These are phyloP conservation scores for Drosophila nr. perissopoda DNA, from an alignment of 2,888 invertebrate species.

Conservation along the genomic window DNA sequence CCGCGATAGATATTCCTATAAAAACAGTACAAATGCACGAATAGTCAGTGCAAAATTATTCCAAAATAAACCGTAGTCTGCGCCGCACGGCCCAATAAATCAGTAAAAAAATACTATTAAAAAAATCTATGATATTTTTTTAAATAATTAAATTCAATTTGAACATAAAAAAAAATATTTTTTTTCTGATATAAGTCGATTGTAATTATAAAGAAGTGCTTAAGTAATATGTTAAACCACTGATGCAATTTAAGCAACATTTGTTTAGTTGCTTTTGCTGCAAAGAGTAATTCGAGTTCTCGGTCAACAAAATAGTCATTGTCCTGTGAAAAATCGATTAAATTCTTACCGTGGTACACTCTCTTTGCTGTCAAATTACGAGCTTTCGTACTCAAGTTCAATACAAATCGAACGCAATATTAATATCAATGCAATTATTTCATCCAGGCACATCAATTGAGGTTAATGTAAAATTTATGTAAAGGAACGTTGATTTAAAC, in stretches of 20 bases:
- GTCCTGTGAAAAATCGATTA: slow-evolving; percentile 77
- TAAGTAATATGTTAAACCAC: background rate
- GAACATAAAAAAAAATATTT: background rate
- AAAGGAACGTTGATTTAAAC: slow-evolving; percentile 22
- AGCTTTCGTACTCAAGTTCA: slow-evolving; percentile 55
- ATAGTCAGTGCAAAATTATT: slow-evolving; percentile 29
- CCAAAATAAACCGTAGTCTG: slow-evolving; percentile 24
- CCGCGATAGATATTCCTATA: slow-evolving; percentile 27
- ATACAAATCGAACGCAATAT: slow-evolving; percentile 37
- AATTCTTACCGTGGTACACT: slow-evolving; percentile 50
- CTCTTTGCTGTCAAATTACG: slow-evolving; percentile 48
- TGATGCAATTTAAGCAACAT: background rate
- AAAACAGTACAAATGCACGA: slow-evolving; percentile 42
- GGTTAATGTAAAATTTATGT: slow-evolving; percentile 19
- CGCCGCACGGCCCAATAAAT: slow-evolving; percentile 23
- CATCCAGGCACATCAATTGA: slow-evolving; percentile 4
- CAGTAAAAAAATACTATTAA: slow-evolving; percentile 1
- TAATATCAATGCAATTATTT: slow-evolving; percentile 14
- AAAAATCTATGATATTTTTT: background rate
- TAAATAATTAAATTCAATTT: background rate
- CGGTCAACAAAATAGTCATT: slow-evolving; percentile 58
- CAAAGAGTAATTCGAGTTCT: slow-evolving; percentile 12
- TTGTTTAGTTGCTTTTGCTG: background rate
- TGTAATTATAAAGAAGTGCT: background rate
- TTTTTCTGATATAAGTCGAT: background rate